Conservation (phyloP, 1,140 invertebrate genomes). For the Sinella curviseta region DNA sequence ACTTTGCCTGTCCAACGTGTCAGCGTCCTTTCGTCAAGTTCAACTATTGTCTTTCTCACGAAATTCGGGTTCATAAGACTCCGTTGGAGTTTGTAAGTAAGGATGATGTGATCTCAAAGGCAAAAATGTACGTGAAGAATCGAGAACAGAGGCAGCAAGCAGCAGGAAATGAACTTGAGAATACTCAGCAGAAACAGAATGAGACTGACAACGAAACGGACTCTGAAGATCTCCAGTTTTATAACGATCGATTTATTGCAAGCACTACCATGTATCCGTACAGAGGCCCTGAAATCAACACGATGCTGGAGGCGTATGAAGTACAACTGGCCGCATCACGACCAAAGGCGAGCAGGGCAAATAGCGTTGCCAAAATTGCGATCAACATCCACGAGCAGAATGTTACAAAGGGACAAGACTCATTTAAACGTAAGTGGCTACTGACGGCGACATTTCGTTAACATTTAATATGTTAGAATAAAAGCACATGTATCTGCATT, state of each 20-base stretch:
- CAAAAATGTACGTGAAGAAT: background rate
- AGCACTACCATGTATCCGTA: slow-evolving; percentile 2
- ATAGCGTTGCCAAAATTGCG: background rate
- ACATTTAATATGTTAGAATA: background rate
- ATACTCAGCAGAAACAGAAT: background rate
- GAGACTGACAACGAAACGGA: background rate
- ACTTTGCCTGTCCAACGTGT: background rate
- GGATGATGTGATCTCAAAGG: background rate
- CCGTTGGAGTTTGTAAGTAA: background rate
- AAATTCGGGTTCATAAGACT: background rate
- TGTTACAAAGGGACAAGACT: background rate
- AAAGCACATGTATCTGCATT: too few relatives aligned
- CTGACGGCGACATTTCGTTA: background rate
- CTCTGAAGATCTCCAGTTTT: background rate
- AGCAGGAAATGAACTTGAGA: background rate
- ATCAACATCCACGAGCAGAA: background rate
- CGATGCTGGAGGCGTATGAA: background rate
- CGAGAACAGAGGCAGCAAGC: background rate
- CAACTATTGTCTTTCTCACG: background rate
- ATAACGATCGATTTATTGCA: background rate
- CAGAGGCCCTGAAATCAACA: background rate
- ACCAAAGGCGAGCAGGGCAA: background rate
- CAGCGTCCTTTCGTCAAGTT: background rate
- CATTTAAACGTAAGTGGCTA: background rate
- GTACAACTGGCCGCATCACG: background rate